A percentile compares a stretch with the other conserved stretches of the same genome.
Conservation (phyloP, 2,888 invertebrate species). For the Auanema freiburgensis region DNA sequence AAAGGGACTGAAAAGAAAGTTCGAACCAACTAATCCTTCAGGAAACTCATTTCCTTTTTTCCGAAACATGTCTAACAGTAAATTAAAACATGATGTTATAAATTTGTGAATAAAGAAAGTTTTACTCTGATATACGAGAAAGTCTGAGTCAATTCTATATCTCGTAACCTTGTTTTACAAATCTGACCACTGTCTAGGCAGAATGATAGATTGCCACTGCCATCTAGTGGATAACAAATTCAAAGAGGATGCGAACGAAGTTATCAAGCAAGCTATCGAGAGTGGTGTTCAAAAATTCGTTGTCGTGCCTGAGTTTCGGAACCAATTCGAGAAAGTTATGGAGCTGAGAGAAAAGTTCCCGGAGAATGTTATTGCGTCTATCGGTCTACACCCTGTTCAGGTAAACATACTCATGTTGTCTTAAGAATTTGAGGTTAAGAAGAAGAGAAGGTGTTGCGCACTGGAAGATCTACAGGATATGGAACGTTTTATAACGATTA, state of each 20-base stretch:
- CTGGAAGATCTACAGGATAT: conserved; percentile 63
- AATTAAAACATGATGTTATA: too few relatives aligned
- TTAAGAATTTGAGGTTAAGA: conserved; percentile 22
- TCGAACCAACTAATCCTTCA: too few relatives aligned
- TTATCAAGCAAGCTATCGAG: conserved; percentile 42
- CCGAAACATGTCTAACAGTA: too few relatives aligned
- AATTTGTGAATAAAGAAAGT: too few relatives aligned
- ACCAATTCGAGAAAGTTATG: conserved; percentile 54
- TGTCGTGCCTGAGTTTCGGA: conserved; percentile 54
- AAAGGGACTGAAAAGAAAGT: too few relatives aligned
- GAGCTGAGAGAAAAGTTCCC: conserved; percentile 42
- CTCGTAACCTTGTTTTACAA: too few relatives aligned
- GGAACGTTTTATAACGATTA: conserved; percentile 60
- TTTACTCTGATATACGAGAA: too few relatives aligned
- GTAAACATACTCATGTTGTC: conserved; percentile 36
- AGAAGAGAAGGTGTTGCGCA: conserved; percentile 31
- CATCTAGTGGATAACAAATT: conserved; percentile 59
- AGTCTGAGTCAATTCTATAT: too few relatives aligned
- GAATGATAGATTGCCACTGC: conserved; percentile 61
- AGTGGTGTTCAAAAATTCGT: conserved; percentile 49
- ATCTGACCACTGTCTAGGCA: too few relatives aligned
- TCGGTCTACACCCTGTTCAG: conserved; percentile 65
- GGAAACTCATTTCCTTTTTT: too few relatives aligned
- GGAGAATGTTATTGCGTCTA: conserved; percentile 51
- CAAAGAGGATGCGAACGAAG: conserved; percentile 49